Evolutionary conservation across 2,797 vertebrate species (phyloP), one percentile per base, ranked within the genome.

Genomic region (Chelidonichthys spinosus): DNA sequence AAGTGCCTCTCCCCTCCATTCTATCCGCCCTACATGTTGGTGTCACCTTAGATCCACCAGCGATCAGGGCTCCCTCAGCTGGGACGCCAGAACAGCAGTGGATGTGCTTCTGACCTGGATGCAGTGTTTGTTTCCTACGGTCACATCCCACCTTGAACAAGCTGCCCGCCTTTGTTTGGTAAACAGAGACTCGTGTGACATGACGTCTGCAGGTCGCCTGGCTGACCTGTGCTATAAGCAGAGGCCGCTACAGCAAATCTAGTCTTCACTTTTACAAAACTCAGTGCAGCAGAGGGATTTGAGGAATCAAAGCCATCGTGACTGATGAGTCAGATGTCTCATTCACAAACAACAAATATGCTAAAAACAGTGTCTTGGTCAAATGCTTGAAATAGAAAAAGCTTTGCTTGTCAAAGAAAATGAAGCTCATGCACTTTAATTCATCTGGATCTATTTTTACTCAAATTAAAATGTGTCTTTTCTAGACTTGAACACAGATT

Each of bases 361-460:
- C 69, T 85, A 61, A 84, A 87, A 87, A 80, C 65, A 72, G 72
- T 46, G 39, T 73, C 55, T 60, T 55, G 42, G 50, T 54, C 43
- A 62, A 54, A 64, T 40, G n/a, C 71, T 69, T 63, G 54, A 89
- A 90, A 89, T 88, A 76, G 75, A 69, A 76, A 39, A 63, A 25
- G 25, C 25, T 25, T 25, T 25, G 8, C 61, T 78, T 69, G 47
- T 68, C 66, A 58, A 56, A 66, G 49, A 53, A 47, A 71, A 50
- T n/a, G 7, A 66, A 67, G 14, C 18, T 32, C 10, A 54, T 0
- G 25, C 8, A 11, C 25, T 82, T 73, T 13, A 56, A 78, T 67
- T 33, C 18, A 69, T 72, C 32, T 69, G 47, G 2, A 49, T 78
- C 71, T 83, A 76, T 79, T 87, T 81, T 59, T 82, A 50, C n/a